Evolutionary conservation across 2,113 vertebrate genomes (phyloP).

Genomic region (Xyrauchen texanus): DNA sequence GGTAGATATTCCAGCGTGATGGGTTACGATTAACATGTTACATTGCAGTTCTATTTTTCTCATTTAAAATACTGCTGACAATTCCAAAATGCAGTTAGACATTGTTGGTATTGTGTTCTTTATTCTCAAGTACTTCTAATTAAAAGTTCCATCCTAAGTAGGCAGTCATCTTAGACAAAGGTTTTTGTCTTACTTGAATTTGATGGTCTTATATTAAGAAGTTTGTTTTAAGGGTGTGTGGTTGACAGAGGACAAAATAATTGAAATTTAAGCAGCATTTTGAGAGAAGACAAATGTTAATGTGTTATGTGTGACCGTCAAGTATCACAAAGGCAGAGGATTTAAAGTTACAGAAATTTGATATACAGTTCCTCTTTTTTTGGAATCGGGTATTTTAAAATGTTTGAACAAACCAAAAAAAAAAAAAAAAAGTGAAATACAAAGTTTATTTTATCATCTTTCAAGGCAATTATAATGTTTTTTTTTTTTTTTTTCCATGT

Average conservation of each 20-base stretch:
- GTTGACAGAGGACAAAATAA: conserved; percentile 1
- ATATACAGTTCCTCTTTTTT: not conserved
- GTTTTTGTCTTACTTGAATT: not conserved
- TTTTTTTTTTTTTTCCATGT: not conserved
- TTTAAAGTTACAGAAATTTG: conserved; percentile 1
- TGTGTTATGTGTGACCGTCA: not conserved
- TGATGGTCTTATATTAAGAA: not conserved
- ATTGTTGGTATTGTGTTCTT: not conserved
- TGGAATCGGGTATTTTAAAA: conserved; percentile 3
- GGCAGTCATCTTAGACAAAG: not conserved
- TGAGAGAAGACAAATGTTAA: not conserved
- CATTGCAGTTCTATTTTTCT: not conserved
- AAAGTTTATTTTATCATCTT: not conserved
- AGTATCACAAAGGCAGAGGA: not conserved
- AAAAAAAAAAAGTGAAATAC: not conserved
- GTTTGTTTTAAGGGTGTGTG: not conserved
- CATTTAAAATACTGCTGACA: not conserved
- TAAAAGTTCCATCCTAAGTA: conserved; percentile 4
- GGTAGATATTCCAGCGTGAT: too few relatives aligned
- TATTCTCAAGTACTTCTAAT: not conserved
- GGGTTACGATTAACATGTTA: conserved; percentile 1
- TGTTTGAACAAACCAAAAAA: not conserved
- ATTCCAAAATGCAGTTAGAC: not conserved
- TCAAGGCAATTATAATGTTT: not conserved
- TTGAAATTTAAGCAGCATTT: not conserved